Percentiles rank a stretch among this genome's conserved stretches.
Evolutionary conservation across 2,797 vertebrate species (phyloP).

Genomic region (Simalia tracyae): DNA sequence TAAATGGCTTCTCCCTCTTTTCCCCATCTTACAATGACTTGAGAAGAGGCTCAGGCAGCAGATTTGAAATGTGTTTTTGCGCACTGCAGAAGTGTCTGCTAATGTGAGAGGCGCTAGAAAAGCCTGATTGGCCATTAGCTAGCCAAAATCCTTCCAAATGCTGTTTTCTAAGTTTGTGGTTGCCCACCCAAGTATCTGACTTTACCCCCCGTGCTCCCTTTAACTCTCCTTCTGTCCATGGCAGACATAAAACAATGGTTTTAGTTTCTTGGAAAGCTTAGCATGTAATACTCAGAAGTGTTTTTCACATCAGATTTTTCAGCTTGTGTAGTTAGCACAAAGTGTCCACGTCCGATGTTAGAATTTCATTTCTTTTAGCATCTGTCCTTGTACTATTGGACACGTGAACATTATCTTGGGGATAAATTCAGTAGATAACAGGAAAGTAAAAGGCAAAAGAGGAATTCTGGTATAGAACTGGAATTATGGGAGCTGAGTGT

Average conservation of each 20-base stretch:
- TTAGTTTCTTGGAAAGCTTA: neutral
- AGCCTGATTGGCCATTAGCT: neutral
- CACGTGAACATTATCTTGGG: neutral
- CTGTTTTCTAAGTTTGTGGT: neutral
- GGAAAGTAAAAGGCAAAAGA: neutral
- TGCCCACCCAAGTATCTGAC: neutral
- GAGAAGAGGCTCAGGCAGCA: too few species aligned
- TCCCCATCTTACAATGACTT: neutral
- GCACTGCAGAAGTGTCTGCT: too few species aligned
- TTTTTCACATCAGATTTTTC: neutral
- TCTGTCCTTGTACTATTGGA: too few species aligned
- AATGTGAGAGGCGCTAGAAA: neutral
- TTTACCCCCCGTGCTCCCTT: too few species aligned
- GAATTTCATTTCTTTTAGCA: neutral
- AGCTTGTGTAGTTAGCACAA: neutral
- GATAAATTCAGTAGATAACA: neutral
- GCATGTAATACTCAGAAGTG: neutral
- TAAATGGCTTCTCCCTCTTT: fast-evolving
- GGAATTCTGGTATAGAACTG: neutral
- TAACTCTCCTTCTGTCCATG: neutral
- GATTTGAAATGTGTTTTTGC: neutral
- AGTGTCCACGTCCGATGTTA: too few species aligned
- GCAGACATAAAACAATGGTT: neutral
- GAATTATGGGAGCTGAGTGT: neutral
- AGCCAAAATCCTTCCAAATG: neutral